Percentiles rank a stretch among this genome's conserved stretches.
These are phyloP conservation scores for Rhizomys pruinosus DNA, from an alignment of 2,113 vertebrate species.

Conservation along the genomic window DNA sequence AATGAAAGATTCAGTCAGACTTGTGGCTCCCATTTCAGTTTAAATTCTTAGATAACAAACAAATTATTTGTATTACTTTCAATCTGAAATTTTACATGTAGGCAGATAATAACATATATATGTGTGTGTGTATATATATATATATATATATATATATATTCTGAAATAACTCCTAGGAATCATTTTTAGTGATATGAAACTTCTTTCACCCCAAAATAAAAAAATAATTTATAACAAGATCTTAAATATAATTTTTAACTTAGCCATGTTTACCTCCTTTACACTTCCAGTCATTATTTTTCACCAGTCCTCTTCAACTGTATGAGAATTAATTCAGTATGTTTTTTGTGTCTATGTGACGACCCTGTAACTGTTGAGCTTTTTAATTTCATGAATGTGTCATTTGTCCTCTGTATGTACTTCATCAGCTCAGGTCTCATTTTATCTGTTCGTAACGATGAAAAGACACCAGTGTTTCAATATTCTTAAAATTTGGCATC, in stretches of 20 bases:
- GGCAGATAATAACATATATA: not conserved
- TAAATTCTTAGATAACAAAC: conserved; percentile 32
- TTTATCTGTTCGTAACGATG: conserved; percentile 4
- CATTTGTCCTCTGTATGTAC: not conserved
- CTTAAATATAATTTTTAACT: conserved; percentile 19
- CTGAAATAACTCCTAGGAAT: not conserved
- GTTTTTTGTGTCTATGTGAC: not conserved
- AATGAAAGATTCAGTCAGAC: conserved; percentile 31
- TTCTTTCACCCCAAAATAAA: not conserved
- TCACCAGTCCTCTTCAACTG: not conserved
- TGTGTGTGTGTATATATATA: not conserved
- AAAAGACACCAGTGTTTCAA: not conserved
- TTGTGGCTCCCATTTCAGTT: conserved; percentile 7
- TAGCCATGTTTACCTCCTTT: conserved; percentile 12
- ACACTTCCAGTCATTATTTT: not conserved
- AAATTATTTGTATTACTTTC: conserved; percentile 1
- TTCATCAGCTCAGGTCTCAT: conserved; percentile 20
- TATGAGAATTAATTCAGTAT: not conserved
- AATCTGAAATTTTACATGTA: not conserved
- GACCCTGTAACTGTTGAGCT: not conserved
- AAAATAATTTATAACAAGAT: not conserved
- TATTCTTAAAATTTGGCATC: conserved; percentile 18
- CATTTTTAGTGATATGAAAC: not conserved
- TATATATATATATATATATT: not conserved
- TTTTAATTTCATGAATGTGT: not conserved